These are phyloP conservation scores for Tetramorium bicarinatum DNA, from an alignment of 2,888 invertebrate species.

Conservation along the genomic window DNA sequence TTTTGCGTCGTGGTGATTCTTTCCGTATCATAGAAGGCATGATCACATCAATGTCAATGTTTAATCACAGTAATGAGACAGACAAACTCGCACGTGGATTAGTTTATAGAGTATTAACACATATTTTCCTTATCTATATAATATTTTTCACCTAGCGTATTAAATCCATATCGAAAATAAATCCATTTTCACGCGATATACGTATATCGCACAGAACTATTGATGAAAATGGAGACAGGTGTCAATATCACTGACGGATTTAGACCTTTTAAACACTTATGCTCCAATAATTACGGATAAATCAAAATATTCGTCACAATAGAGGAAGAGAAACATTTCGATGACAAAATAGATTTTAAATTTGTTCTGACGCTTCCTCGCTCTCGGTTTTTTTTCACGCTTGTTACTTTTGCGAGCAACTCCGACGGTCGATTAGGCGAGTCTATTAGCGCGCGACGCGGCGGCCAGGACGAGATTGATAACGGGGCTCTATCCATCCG, in stretches of 20 bases:
- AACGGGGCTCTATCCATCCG: slow-evolving; percentile 37
- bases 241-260: background rate
- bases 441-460: slow-evolving; percentile 42
- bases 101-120: background rate
- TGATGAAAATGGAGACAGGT: background rate
- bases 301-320: background rate
- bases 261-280: background rate
- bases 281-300: background rate
- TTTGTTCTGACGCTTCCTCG: background rate
- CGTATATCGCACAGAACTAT: background rate
- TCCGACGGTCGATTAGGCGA: slow-evolving; percentile 36
- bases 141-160: background rate
- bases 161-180: slow-evolving; percentile 11
- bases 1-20: slow-evolving; percentile 7
- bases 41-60: background rate
- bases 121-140: background rate
- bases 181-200: background rate
- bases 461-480: slow-evolving; percentile 46
- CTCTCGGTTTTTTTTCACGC: slow-evolving; percentile 7
- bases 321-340: background rate
- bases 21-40: slow-evolving; percentile 28
- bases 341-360: background rate
- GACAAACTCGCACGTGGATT: background rate
- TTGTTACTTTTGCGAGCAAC: slow-evolving; percentile 12
- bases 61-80: background rate